Conservation (phyloP, 2,113 vertebrate genomes). For the Noturus placidus region DNA sequence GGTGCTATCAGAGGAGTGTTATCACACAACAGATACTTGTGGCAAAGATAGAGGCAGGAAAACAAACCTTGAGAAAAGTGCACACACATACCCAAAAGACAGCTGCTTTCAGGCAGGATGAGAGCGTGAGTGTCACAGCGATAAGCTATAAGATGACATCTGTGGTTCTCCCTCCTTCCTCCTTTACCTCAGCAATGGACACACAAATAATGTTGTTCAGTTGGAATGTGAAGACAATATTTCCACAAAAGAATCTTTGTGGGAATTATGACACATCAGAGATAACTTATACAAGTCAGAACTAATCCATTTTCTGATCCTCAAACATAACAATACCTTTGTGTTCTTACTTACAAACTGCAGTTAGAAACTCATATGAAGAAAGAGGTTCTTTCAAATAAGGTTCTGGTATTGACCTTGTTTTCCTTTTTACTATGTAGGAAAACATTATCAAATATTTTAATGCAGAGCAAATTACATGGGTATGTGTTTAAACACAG, state of each 20-base stretch:
- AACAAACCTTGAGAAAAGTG: constrained; percentile 24
- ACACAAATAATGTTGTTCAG: constrained; percentile 40
- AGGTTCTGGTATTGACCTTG: not conserved
- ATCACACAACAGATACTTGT: constrained; percentile 41
- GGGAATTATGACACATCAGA: not conserved
- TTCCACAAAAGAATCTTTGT: constrained; percentile 21
- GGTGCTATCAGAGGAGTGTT: constrained; percentile 26
- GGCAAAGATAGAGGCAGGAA: constrained; percentile 18
- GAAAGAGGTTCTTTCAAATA: not conserved
- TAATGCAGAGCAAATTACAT: not conserved
- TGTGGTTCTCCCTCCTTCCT: constrained; percentile 16
- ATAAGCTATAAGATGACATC: constrained; percentile 44
- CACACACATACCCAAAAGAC: constrained; percentile 1
- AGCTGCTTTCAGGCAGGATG: constrained; percentile 19
- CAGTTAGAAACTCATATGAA: not conserved
- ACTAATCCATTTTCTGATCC: not conserved
- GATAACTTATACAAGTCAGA: not conserved
- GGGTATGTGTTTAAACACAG: not conserved
- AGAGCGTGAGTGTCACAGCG: constrained; percentile 24
- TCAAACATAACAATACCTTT: not conserved
- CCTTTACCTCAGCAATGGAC: constrained; percentile 16
- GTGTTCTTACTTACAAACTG: not conserved
- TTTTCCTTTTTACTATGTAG: not conserved
- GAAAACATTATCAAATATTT: not conserved
- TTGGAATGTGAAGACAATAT: constrained; percentile 31